Evolutionary conservation across 2,888 invertebrate species (phyloP), one percentile per base, ranked within the genome.

Genomic region (Rhimphoctona megacephalus): DNA sequence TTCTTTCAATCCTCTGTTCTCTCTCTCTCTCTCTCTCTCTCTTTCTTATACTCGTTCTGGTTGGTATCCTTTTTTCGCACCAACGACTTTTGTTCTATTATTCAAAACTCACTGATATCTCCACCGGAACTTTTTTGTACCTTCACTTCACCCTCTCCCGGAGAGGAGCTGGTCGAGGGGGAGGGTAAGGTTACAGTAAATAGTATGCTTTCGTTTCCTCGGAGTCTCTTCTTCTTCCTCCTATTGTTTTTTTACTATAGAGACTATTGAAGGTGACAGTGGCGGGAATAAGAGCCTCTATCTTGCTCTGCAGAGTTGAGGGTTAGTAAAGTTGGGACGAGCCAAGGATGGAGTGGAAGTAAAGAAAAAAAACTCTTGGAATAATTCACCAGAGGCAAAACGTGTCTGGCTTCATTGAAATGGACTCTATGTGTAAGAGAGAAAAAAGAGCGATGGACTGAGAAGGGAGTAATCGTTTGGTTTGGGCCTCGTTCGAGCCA

Each of bases 341-440:
- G 76, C 19, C 36, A 22, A 19, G 70, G 66, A 46, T 19, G n/a
- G 39, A 46, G 57, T 54, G 36, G 46, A 25, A 25, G 52, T 19
- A 49, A 43, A 52, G 43, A 54, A 22, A 30, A 19, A 64, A 66
- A 70, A 73, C 22, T 67, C 74, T 74, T 33, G 82, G 79, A 85
- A 85, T 85, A 82, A 82, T 82, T 83, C 70, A 85, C 70, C 52
- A 33, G 70, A 64, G 70, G 74, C 73, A 73, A 84, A 86, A 78
- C 73, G 61, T 80, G 72, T 61, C 64, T 72, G 80, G 30, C 17
- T 25, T 46, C 57, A 64, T 25, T 64, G 64, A 61, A 73, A 57
- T 61, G 19, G 30, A 14, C 19, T 54, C 33, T n/a, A 14, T 9
- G 57, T 25, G 61, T 30, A 57, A 69, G 11, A 70, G 61, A 43